A percentile compares a stretch with the other conserved stretches of the same genome.
Evolutionary conservation across 2,113 vertebrate genomes (phyloP).

Genomic region (Gymnorhina tibicen): DNA sequence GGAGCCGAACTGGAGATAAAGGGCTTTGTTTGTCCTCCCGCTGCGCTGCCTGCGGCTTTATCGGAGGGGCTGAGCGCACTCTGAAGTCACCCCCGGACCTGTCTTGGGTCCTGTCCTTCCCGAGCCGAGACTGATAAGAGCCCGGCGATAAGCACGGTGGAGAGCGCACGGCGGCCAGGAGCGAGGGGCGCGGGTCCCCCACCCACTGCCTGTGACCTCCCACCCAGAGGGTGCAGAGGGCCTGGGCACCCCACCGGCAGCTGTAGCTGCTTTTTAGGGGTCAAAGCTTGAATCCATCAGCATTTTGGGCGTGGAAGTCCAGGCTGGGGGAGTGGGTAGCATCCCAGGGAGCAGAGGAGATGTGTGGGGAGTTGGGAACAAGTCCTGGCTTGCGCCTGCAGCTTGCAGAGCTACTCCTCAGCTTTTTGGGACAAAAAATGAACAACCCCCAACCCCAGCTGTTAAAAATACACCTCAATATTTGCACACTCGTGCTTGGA

Average conservation of each 20-base stretch:
- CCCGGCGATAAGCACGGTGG: neutral
- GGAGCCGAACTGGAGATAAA: neutral
- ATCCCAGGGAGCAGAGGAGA: neutral
- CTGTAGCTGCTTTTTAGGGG: neutral
- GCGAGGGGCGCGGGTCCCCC: neutral
- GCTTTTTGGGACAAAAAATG: neutral
- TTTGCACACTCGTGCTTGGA: rapidly evolving
- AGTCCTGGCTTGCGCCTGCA: neutral
- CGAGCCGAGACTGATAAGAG: neutral
- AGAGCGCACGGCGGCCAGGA: neutral
- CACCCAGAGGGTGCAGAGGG: neutral
- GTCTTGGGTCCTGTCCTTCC: neutral
- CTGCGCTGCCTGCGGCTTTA: neutral
- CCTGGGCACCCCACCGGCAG: neutral
- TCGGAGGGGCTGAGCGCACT: neutral
- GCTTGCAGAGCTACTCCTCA: neutral
- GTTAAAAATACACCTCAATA: neutral
- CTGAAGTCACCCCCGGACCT: neutral
- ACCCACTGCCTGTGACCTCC: neutral
- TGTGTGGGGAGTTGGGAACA: neutral
- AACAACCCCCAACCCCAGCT: neutral
- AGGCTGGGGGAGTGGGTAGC: rapidly evolving
- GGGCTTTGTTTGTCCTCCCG: slow-evolving; percentile 14
- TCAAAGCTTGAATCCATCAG: neutral
- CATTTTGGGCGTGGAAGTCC: rapidly evolving